Evolutionary conservation across 2,797 vertebrate species (phyloP), one percentile per base, ranked within the genome.

Genomic region (Megalops cyprinoides): DNA sequence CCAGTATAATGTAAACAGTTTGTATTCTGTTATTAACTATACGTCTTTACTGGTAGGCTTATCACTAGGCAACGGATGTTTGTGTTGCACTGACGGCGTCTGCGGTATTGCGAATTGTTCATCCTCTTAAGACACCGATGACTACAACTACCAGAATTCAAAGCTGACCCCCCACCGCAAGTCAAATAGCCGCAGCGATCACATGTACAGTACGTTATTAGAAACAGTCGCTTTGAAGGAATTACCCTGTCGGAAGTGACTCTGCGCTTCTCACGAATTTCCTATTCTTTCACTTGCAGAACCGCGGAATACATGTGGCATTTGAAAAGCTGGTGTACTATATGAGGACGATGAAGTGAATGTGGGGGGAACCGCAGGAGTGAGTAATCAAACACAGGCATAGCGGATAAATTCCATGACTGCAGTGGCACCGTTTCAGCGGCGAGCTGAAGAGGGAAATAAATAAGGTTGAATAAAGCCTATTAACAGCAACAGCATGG

Each of bases 141-240:
- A 92, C 92, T 93, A 87, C 92, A 93, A 82, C 6, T 92, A 85
- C 94, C 93, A 93, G 69, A 86, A 89, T 91, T 73, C 92, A 82
- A 39, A 1, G 84, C 82, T 55, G 74, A 48, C 74, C 39, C 79
- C 79, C 53, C 75, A 56, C 49, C 53, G 46, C 76, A 37, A 80
- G 74, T 34, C 51, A 65, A 53, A 79, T 65, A 84, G 82, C 87
- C 90, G 31, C 44, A 79, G 81, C 75, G 20, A 85, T 80, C 85
- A 8, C 82, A 37, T 84, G 71, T 85, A 2, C 79, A 83, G 86
- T 87, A 91, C 91, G 75, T 77, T 80, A 89, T 91, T 92, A 92
- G 91, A 92, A 79, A 92, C 92, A 91, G 88, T 77, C 85, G 87
- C 87, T 90, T 88, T 85, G 86, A 89, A 90, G 89, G 88, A 86